These are phyloP conservation scores for Anthopleura sola DNA, from an alignment of 64 coral and sea anemone genomes.

Conservation along the genomic window DNA sequence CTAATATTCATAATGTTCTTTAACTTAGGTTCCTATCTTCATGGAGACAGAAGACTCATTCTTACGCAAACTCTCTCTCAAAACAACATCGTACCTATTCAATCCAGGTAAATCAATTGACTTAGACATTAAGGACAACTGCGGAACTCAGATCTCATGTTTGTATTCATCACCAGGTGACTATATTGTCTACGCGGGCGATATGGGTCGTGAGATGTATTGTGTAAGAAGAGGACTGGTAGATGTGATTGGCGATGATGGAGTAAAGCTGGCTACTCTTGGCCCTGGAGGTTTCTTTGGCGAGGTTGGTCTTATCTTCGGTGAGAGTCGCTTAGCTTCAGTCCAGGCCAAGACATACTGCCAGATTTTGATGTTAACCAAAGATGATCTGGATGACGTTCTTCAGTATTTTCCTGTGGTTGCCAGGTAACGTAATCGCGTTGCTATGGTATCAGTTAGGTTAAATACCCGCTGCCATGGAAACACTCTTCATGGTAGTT, in stretches of 20 bases:
- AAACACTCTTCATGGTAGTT: too few species aligned
- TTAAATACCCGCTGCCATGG: background rate
- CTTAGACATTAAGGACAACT: background rate
- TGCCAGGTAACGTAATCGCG: background rate
- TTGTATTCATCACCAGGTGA: conserved; percentile 47
- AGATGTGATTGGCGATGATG: conserved; percentile 65
- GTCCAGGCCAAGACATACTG: conserved; percentile 81
- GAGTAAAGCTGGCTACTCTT: conserved; percentile 54
- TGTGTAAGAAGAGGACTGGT: conserved; percentile 75
- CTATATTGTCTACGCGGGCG: conserved; percentile 77
- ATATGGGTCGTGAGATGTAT: conserved; percentile 97
- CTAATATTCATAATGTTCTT: background rate
- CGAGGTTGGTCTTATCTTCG: conserved; percentile 84
- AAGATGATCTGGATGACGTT: conserved; percentile 74
- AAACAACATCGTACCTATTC: conserved; percentile 68
- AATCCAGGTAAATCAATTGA: conserved; percentile 39
- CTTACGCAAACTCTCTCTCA: conserved; percentile 59
- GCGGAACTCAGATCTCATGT: background rate
- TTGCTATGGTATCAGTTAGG: background rate
- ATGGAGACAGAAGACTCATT: conserved; percentile 73
- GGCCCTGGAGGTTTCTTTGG: conserved; percentile 91
- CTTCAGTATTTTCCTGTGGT: conserved; percentile 63
- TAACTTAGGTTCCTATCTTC: conserved; percentile 71
- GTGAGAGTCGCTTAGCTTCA: conserved; percentile 81
- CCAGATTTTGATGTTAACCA: conserved; percentile 82